Evolutionary conservation across 2,888 invertebrate species (phyloP).

Genomic region (Coecobrya sp.): DNA sequence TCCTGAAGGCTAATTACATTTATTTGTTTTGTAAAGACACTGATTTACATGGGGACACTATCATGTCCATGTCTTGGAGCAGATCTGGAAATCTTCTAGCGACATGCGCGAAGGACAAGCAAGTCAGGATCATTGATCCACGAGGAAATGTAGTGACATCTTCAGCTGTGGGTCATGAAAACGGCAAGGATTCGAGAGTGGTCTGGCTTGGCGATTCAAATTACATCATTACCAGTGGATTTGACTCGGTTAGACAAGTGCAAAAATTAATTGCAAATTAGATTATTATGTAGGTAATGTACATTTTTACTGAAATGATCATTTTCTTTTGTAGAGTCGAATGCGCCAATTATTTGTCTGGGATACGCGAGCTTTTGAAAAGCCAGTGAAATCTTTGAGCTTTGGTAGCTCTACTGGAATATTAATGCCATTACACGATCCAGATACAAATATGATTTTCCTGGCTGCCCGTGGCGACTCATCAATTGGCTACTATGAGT

Average conservation of each 20-base stretch:
- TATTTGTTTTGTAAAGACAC: conserved; percentile 89
- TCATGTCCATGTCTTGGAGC: conserved; percentile 97
- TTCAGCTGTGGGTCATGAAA: conserved; percentile 92
- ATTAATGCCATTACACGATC: conserved; percentile 96
- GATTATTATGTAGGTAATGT: neutral
- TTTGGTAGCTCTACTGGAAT: conserved; percentile 89
- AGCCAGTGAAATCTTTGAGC: conserved; percentile 88
- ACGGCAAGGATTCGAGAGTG: conserved; percentile 96
- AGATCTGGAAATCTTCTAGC: conserved; percentile 94
- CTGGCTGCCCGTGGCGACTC: conserved; percentile 98
- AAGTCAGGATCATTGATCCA: conserved; percentile 95
- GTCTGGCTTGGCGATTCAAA: conserved; percentile 96
- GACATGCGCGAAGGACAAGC: conserved; percentile 97
- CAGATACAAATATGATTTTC: conserved; percentile 98
- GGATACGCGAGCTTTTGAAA: conserved; percentile 95
- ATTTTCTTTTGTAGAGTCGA: conserved; percentile 89
- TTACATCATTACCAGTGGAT: conserved; percentile 95
- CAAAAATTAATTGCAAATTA: neutral
- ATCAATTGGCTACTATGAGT: conserved; percentile 96
- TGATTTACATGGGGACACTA: conserved; percentile 93
- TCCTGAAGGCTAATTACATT: neutral
- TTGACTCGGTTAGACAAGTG: conserved; percentile 91
- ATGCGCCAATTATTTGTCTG: conserved; percentile 96
- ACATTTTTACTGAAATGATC: neutral
- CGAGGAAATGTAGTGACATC: conserved; percentile 89